These are phyloP conservation scores for Acronicta aceris DNA, from an alignment of 2,888 invertebrate species.

Conservation along the genomic window DNA sequence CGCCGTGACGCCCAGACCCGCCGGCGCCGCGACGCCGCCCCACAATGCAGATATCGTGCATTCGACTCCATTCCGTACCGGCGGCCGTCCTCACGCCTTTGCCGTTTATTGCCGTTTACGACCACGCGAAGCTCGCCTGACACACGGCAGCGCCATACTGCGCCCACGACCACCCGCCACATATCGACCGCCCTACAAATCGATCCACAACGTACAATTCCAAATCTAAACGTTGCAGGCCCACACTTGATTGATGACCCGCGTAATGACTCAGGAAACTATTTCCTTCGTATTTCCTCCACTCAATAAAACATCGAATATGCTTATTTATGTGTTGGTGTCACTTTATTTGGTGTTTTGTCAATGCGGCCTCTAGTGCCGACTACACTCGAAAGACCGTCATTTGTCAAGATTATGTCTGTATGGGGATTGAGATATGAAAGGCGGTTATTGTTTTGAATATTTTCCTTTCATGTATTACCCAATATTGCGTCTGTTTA, in stretches of 20 bases:
- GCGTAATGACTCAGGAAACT: conserved; percentile 87
- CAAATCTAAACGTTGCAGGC: conserved; percentile 71
- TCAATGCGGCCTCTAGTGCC: conserved; percentile 82
- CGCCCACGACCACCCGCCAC: conserved; percentile 30
- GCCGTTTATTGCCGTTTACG: conserved; percentile 68
- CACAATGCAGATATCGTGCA: conserved; percentile 88
- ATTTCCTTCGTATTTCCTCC: conserved; percentile 88
- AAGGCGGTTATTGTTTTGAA: conserved; percentile 87
- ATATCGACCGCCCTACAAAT: conserved; percentile 60
- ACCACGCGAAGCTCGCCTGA: conserved; percentile 64
- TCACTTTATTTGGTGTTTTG: conserved; percentile 86
- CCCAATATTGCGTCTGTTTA: conserved; percentile 21
- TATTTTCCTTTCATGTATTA: conserved; percentile 75
- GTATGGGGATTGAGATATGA: conserved; percentile 85
- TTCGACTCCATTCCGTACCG: conserved; percentile 66
- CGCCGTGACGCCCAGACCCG: conserved; percentile 85
- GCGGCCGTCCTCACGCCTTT: conserved; percentile 66
- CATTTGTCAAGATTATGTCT: conserved; percentile 88
- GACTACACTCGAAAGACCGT: conserved; percentile 84
- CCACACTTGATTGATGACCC: conserved; percentile 85
- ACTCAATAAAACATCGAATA: conserved; percentile 88
- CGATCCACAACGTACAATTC: conserved; percentile 64
- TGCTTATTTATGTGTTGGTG: conserved; percentile 86
- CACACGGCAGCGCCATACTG: conserved; percentile 16
- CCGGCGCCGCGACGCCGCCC: conserved; percentile 84